A percentile compares a stretch with the other conserved stretches of the same genome.
These are phyloP conservation scores for Cassiopea xamachana DNA, from an alignment of 30 jellyfish, hydroid and myxozoan species.

Conservation along the genomic window DNA sequence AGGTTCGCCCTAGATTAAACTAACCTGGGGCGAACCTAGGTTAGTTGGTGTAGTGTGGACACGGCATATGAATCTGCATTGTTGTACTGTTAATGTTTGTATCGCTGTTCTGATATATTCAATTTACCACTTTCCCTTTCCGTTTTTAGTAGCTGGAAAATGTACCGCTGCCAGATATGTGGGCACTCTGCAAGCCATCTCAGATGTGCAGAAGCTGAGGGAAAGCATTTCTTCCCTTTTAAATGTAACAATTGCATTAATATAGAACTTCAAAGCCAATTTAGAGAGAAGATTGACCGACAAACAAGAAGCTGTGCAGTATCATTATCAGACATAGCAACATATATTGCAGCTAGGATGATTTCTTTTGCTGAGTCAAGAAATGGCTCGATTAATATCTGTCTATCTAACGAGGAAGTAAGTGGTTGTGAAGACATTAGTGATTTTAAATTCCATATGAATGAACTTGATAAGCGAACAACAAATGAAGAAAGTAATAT, in stretches of 20 bases:
- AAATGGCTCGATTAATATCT: neutral
- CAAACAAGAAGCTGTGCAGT: constrained; percentile 17
- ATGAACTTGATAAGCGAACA: neutral
- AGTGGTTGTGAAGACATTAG: neutral
- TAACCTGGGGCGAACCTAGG: too few species aligned
- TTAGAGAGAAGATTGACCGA: constrained; percentile 8
- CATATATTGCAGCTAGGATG: neutral
- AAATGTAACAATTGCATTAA: constrained; percentile 5
- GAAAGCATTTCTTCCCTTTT: neutral
- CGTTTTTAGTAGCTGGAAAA: constrained; percentile 53
- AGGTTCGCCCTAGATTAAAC: too few species aligned
- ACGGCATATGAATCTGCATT: too few species aligned
- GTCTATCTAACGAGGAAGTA: neutral
- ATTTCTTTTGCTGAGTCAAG: neutral
- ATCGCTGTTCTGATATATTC: too few species aligned
- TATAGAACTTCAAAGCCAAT: neutral
- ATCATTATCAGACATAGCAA: neutral
- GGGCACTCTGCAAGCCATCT: constrained; percentile 78
- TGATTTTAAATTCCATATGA: neutral
- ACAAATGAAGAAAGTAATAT: neutral
- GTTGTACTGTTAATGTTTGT: too few species aligned
- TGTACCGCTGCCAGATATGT: constrained; percentile 60
- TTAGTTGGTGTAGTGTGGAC: too few species aligned
- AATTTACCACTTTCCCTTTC: neutral
- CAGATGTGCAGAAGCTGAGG: constrained; percentile 39